Base-by-base conservation (phyloP, 2,797 vertebrate species). In the Notolabrus celidotus region DNA sequence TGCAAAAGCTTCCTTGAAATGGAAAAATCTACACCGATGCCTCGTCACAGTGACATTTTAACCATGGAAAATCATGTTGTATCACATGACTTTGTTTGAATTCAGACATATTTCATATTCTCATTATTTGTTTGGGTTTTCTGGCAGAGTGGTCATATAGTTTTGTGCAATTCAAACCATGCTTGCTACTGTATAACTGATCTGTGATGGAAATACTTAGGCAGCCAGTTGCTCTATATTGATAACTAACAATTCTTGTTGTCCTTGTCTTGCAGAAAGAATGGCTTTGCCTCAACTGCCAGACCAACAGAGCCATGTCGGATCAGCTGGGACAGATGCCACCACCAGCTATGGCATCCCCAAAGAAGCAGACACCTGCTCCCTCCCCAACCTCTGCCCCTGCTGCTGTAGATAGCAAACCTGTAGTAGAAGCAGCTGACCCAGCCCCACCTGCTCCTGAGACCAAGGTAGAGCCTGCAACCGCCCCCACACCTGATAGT, bases 271-370 rank as follows among this genome's bases (percentile, higher is more conserved):
- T 94, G 42, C 94, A 99, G 98, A 96, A 96, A 89, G 97, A 99
- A 94, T 99, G 98, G 98, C 94, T 99, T 63, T 99, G 98, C 85
- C 94, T 99, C 92, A 98, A 95, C 90, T 99, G 98, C 84, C 98
- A 99, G 91, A 99, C 97, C 39, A 95, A 97, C 87, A 96, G 97
- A 92, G 97, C 97, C 50, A 81, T 96, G 73, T 95, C 96, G 31
- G 97, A 96, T 88, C 96, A 98, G 63, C 95, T 97, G 79, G 97
- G 95, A 67, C 95, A 96, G 43, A 60, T 88, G 62, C 91, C 92
- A 33, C 87, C 94, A 81, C 80, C 83, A 0, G 73, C 83, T 0
- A 80, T 85, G 87, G 80, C 79, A 19, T 92, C 92, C 49, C 83
- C 87, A 50, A 86, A 89, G 82, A 93, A 92, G 71, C 86, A 88